Evolutionary conservation across 2,797 vertebrate genomes (phyloP).

Genomic region (Apodemus agrarius): DNA sequence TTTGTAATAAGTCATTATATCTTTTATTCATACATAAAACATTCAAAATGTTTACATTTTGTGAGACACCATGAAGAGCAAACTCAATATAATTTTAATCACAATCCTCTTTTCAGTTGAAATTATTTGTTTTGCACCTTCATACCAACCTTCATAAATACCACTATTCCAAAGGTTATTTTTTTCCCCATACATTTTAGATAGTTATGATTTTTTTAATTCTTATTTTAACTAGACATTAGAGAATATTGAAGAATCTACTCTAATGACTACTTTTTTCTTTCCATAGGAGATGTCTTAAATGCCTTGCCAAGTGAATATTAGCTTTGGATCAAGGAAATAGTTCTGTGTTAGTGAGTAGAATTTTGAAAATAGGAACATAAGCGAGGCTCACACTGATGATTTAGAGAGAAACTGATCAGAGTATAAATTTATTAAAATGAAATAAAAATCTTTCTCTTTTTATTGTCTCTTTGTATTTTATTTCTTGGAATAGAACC

Average conservation of each 20-base stretch:
- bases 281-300: constrained; percentile 12
- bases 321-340: constrained; percentile 34
- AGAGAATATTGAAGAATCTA: constrained; percentile 56
- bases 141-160: constrained; percentile 37
- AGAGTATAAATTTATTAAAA: not conserved
- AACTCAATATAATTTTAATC: not conserved
- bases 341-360: not conserved
- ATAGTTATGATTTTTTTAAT: constrained; percentile 62
- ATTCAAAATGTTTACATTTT: constrained; percentile 56
- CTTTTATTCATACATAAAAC: not conserved
- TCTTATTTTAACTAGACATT: constrained; percentile 65
- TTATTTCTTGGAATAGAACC: not conserved
- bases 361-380: constrained; percentile 11
- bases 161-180: constrained; percentile 41
- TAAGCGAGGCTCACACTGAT: not conserved
- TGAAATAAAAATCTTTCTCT: not conserved
- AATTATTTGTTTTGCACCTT: constrained; percentile 36
- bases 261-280: constrained; percentile 3
- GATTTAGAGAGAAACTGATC: constrained; percentile 5
- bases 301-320: constrained; percentile 3
- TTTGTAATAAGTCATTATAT: not conserved
- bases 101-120: not conserved
- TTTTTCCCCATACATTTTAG: constrained; percentile 58
- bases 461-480: not conserved
- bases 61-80: constrained; percentile 12